Conservation (phyloP, 2,888 invertebrate genomes). For the Blastobasis lacticolella region DNA sequence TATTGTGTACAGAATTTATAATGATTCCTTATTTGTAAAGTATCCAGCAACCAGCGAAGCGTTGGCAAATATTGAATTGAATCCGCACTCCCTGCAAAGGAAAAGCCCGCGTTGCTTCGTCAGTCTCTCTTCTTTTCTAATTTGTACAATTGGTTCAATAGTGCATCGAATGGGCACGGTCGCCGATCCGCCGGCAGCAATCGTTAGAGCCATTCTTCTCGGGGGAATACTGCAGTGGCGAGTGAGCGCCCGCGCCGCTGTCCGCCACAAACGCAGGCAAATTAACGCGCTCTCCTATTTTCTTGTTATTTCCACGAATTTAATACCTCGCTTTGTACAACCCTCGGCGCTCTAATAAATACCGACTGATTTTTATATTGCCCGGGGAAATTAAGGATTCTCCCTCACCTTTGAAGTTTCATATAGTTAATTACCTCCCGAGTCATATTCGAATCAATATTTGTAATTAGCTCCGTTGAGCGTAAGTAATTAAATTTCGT, state of each 20-base stretch:
- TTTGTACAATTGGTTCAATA: constrained; percentile 28
- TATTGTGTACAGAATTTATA: constrained; percentile 26
- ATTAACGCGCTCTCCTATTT: constrained; percentile 33
- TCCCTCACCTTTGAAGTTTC: constrained; percentile 36
- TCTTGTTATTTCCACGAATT: constrained; percentile 10
- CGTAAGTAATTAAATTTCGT: constrained; percentile 3
- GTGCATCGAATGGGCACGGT: constrained; percentile 23
- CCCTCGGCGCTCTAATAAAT: not conserved
- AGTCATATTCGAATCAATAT: constrained; percentile 19
- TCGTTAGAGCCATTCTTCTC: constrained; percentile 35
- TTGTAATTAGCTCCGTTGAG: constrained; percentile 2
- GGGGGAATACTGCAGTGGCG: constrained; percentile 20
- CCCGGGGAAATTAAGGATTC: constrained; percentile 27
- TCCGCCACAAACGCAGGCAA: constrained; percentile 30
- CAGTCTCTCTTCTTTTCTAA: constrained; percentile 21
- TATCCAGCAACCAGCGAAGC: constrained; percentile 7
- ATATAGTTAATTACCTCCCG: constrained; percentile 33
- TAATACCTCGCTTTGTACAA: not conserved
- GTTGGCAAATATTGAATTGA: constrained; percentile 2
- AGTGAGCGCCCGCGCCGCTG: constrained; percentile 13
- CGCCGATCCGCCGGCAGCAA: constrained; percentile 29
- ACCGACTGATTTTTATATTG: constrained; percentile 21
- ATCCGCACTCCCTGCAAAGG: not conserved
- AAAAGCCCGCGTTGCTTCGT: constrained; percentile 10
- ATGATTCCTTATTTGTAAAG: constrained; percentile 19